Evolutionary conservation across 2,113 vertebrate species (phyloP).

Genomic region (Artemisiospiza belli): DNA sequence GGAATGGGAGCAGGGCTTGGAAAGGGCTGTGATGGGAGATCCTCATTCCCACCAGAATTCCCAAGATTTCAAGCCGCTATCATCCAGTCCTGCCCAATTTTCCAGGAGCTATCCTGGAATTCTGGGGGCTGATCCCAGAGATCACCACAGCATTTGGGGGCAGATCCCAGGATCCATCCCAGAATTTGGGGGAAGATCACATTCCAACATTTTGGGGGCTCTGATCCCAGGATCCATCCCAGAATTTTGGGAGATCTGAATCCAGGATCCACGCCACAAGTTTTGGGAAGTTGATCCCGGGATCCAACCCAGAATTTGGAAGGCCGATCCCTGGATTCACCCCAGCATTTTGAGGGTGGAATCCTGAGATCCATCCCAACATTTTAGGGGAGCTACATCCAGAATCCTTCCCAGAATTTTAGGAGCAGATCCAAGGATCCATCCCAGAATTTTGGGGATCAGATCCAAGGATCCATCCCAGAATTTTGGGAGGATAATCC

Average conservation of each 20-base stretch:
- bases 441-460: background rate
- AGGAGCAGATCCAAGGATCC: background rate
- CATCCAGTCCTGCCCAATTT: background rate
- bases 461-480: background rate
- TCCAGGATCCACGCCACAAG: no score
- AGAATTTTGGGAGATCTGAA: background rate
- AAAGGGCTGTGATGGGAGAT: fast-evolving
- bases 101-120: background rate
- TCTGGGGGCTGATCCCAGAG: background rate
- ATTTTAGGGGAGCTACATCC: background rate
- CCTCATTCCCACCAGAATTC: background rate
- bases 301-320: background rate
- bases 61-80: fast-evolving
- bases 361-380: background rate
- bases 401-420: background rate
- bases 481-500: fast-evolving
- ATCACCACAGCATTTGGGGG: background rate
- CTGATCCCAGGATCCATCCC: background rate
- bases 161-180: no score
- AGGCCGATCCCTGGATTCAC: background rate
- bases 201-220: no score
- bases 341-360: background rate
- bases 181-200: no score
- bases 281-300: fast-evolving
- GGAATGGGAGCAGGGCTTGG: background rate